A percentile compares a stretch with the other conserved stretches of the same genome.
Evolutionary conservation across 2,888 invertebrate genomes (phyloP).

Genomic region (Mythimna ferrago): DNA sequence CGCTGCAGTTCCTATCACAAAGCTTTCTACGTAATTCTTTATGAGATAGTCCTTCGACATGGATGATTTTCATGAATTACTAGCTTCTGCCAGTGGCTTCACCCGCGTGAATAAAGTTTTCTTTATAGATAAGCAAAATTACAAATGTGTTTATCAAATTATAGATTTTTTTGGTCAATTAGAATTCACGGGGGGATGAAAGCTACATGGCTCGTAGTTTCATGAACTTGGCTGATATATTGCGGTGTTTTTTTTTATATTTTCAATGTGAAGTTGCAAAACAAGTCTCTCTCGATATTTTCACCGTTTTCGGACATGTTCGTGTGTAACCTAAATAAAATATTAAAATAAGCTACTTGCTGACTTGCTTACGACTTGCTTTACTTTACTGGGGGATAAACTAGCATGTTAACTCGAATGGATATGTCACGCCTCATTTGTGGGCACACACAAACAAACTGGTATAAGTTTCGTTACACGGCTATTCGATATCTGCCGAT

Average conservation of each 20-base stretch:
- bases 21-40: neutral
- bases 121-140: too few relatives aligned
- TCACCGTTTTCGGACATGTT: neutral
- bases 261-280: neutral
- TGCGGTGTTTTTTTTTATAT: neutral
- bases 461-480: conserved; percentile 21
- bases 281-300: neutral
- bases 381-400: conserved; percentile 17
- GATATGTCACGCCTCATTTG: conserved; percentile 38
- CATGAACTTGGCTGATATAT: too few relatives aligned
- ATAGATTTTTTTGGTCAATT: too few relatives aligned
- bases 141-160: too few relatives aligned
- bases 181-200: too few relatives aligned
- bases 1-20: neutral
- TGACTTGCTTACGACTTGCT: conserved; percentile 10
- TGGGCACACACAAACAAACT: conserved; percentile 2
- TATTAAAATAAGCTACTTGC: neutral
- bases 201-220: too few relatives aligned
- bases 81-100: too few relatives aligned
- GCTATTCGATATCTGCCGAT: conserved; percentile 13
- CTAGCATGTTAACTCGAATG: conserved; percentile 11
- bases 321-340: conserved; percentile 11
- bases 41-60: neutral
- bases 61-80: neutral
- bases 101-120: too few relatives aligned